Evolutionary conservation across 2,888 invertebrate genomes (phyloP).

Genomic region (Zaprionus obscuricornis): DNA sequence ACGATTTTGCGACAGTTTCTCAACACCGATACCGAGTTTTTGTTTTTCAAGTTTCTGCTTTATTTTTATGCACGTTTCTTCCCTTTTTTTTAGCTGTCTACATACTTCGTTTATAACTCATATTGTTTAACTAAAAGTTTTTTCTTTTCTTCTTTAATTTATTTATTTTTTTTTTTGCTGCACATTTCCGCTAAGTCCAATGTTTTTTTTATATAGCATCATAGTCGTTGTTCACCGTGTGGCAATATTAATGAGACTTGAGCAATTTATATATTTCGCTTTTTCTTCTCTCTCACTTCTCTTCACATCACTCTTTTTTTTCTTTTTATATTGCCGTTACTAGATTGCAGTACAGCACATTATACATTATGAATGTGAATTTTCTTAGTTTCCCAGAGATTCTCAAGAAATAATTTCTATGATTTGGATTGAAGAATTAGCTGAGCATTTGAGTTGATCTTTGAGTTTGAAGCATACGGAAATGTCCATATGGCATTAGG

Average conservation of each 20-base stretch:
- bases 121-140: slow-evolving; percentile 34
- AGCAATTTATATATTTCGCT: slow-evolving; percentile 50
- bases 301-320: neutral
- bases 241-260: slow-evolving; percentile 44
- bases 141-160: too few species aligned
- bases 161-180: slow-evolving; percentile 29
- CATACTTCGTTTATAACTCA: slow-evolving; percentile 54
- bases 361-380: slow-evolving; percentile 32
- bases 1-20: slow-evolving; percentile 56
- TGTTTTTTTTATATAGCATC: slow-evolving; percentile 30
- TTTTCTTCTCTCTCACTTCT: slow-evolving; percentile 25
- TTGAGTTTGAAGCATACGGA: neutral
- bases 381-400: slow-evolving; percentile 14
- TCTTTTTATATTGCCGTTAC: slow-evolving; percentile 14
- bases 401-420: too few species aligned
- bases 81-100: slow-evolving; percentile 23
- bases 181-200: slow-evolving; percentile 38
- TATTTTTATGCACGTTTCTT: slow-evolving; percentile 30
- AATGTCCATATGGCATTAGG: slow-evolving; percentile 2
- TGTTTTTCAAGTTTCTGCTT: slow-evolving; percentile 6
- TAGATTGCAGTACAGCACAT: neutral
- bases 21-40: slow-evolving; percentile 3
- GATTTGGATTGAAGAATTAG: too few species aligned
- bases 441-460: too few species aligned
- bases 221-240: slow-evolving; percentile 32